Evolutionary conservation across 1,140 invertebrate genomes (phyloP).

Genomic region (Chrysopa pallens): DNA sequence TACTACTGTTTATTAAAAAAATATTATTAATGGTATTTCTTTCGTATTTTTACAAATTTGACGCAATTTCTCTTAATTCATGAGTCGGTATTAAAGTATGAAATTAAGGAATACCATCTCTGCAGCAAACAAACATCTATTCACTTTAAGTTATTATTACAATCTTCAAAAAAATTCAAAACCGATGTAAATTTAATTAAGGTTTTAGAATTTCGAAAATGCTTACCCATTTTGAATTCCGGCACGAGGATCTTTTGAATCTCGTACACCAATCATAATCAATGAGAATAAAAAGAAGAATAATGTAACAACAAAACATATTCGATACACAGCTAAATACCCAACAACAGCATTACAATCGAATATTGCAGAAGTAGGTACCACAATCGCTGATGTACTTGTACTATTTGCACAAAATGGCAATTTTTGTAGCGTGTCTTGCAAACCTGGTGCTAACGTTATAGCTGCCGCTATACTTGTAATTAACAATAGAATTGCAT

Average conservation of each 20-base stretch:
- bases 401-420: constrained; percentile 60
- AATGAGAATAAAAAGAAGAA: constrained; percentile 89
- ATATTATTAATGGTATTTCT: too few relatives aligned
- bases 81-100: too few relatives aligned
- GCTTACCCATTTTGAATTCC: constrained; percentile 94
- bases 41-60: too few relatives aligned
- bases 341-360: constrained; percentile 78
- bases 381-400: constrained; percentile 20
- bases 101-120: too few relatives aligned
- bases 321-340: constrained; percentile 72
- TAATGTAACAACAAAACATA: constrained; percentile 84
- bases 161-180: neutral
- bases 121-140: neutral
- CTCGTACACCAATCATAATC: constrained; percentile 87
- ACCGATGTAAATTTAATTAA: neutral
- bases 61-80: too few relatives aligned
- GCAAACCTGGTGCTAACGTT: constrained; percentile 77
- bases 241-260: constrained; percentile 79
- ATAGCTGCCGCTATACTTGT: constrained; percentile 80
- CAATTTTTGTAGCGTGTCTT: constrained; percentile 66
- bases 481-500: constrained; percentile 82
- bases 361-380: constrained; percentile 34
- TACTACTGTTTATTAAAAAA: too few relatives aligned
- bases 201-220: neutral
- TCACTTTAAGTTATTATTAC: neutral